Conservation (phyloP, 2,888 invertebrate species). For the Sphaerophoria rueppellii region DNA sequence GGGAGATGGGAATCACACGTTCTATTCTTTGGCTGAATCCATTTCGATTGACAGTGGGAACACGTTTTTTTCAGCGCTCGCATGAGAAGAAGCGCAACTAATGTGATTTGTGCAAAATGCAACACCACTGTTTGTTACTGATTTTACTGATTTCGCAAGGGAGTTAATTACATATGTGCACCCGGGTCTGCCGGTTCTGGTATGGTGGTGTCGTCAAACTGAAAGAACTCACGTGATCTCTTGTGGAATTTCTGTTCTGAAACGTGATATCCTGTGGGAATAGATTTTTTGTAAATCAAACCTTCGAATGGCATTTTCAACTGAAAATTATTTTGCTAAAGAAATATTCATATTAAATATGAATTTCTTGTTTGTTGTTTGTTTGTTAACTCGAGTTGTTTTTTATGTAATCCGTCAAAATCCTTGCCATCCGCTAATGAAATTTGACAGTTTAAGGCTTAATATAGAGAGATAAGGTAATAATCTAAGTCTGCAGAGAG, state of each 20-base stretch:
- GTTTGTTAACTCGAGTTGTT: too few species aligned
- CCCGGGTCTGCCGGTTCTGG: not conserved
- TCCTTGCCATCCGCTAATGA: too few species aligned
- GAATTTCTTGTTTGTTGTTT: too few species aligned
- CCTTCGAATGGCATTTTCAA: too few species aligned
- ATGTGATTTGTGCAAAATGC: constrained; percentile 63
- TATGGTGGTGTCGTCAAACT: not conserved
- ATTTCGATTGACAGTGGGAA: constrained; percentile 47
- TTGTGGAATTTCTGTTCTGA: not conserved
- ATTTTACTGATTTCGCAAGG: constrained; percentile 52
- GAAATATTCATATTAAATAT: too few species aligned
- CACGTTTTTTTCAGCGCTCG: constrained; percentile 49
- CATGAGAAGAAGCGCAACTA: constrained; percentile 24
- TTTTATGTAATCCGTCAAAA: too few species aligned
- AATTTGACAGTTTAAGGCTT: too few species aligned
- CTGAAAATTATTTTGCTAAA: too few species aligned
- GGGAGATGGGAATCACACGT: constrained; percentile 32
- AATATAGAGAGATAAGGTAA: too few species aligned
- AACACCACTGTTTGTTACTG: constrained; percentile 42
- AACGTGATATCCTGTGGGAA: not conserved
- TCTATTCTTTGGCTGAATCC: constrained; percentile 34
- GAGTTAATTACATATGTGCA: constrained; percentile 69
- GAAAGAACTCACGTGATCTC: not conserved
- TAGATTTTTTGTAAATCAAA: too few species aligned
- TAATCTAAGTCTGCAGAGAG: too few species aligned